Evolutionary conservation across 2,113 vertebrate genomes (phyloP).

Genomic region (Pelobates fuscus): DNA sequence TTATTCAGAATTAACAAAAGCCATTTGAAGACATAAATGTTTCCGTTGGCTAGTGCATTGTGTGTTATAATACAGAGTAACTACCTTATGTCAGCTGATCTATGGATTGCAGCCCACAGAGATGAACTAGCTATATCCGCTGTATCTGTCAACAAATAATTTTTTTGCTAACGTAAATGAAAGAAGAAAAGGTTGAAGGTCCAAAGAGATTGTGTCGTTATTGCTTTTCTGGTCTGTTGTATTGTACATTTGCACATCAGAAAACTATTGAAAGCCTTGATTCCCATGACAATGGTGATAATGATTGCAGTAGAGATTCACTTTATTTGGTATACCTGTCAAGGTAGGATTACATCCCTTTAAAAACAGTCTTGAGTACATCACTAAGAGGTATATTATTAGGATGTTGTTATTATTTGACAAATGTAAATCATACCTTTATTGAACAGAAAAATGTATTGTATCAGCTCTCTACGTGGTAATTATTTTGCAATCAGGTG

Average conservation of each 20-base stretch:
- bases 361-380: too few relatives aligned
- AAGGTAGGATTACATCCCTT: too few relatives aligned
- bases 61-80: conserved; percentile 5
- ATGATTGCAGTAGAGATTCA: not conserved
- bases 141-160: not conserved
- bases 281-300: not conserved
- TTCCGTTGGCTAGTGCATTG: not conserved
- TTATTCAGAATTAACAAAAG: conserved; percentile 35
- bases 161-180: not conserved
- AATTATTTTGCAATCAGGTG: too few relatives aligned
- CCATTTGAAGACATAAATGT: conserved; percentile 8
- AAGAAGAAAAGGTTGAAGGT: not conserved
- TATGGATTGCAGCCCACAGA: not conserved
- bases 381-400: too few relatives aligned
- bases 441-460: too few relatives aligned
- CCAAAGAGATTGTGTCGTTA: not conserved
- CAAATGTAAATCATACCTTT: too few relatives aligned
- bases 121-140: not conserved
- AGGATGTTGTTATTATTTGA: too few relatives aligned
- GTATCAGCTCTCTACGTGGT: too few relatives aligned
- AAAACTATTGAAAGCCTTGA: not conserved
- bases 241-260: not conserved
- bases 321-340: too few relatives aligned
- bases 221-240: not conserved
- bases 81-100: not conserved